Conservation (phyloP, 2,888 invertebrate species). For the Mimumesa dahlbomi region DNA sequence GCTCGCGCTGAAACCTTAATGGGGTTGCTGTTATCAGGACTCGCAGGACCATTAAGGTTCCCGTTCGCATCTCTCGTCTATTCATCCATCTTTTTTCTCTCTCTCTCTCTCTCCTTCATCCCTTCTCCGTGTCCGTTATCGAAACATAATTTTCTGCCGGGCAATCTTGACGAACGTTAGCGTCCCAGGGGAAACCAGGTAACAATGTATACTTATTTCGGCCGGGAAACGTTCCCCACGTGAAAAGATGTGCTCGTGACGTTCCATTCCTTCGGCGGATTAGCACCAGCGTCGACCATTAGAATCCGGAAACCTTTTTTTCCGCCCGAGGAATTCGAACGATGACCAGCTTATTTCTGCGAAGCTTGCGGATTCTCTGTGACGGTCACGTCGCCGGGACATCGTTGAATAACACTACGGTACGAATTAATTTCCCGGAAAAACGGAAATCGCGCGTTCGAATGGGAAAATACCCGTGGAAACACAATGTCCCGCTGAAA, state of each 20-base stretch:
- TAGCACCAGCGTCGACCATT: slow-evolving; percentile 14
- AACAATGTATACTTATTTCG: too few relatives aligned
- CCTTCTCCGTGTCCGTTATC: too few relatives aligned
- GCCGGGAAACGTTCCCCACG: not conserved
- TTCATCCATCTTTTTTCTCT: too few relatives aligned
- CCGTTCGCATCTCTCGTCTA: not conserved
- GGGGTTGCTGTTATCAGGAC: slow-evolving; percentile 41
- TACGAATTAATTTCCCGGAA: slow-evolving; percentile 42
- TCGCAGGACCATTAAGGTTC: slow-evolving; percentile 24
- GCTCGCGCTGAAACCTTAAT: slow-evolving; percentile 37
- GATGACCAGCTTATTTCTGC: slow-evolving; percentile 15
- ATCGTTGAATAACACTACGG: slow-evolving; percentile 27
- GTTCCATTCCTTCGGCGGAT: slow-evolving; percentile 24
- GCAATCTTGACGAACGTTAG: slow-evolving; percentile 1
- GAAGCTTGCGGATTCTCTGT: slow-evolving; percentile 45
- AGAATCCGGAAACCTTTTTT: slow-evolving; percentile 1
- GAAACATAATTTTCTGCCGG: slow-evolving; percentile 13
- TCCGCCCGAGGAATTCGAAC: not conserved
- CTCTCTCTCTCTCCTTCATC: too few relatives aligned
- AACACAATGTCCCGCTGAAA: too few relatives aligned
- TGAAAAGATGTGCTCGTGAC: slow-evolving; percentile 32
- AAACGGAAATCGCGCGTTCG: too few relatives aligned
- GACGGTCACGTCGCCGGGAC: slow-evolving; percentile 58
- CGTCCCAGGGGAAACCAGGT: not conserved
- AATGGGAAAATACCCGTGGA: too few relatives aligned